Evolutionary conservation across 2,797 vertebrate genomes (phyloP).

Genomic region (Jordanella pulchra): DNA sequence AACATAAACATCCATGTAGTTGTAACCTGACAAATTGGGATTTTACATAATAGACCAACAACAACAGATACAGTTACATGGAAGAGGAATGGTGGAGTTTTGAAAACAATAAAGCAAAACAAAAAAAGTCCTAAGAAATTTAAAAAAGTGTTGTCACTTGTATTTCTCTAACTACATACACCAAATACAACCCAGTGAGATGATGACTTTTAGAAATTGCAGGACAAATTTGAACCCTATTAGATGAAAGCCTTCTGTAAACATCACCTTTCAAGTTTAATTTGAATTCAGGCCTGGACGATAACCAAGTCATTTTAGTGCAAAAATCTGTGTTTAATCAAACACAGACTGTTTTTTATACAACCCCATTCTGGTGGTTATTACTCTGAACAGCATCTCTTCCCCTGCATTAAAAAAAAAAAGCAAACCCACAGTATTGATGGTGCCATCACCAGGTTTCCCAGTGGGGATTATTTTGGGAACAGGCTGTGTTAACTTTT

Average conservation of each 20-base stretch:
- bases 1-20: not conserved
- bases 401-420: not conserved
- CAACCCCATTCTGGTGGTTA: not conserved
- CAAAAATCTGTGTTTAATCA: not conserved
- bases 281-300: not conserved
- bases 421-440: not conserved
- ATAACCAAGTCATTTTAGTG: not conserved
- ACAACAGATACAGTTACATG: no score
- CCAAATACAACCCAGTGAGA: not conserved
- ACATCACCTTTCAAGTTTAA: not conserved
- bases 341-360: not conserved
- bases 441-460: not conserved
- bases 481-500: not conserved
- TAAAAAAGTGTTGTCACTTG: not conserved
- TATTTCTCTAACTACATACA: not conserved
- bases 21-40: not conserved
- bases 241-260: not conserved
- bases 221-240: not conserved
- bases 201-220: not conserved
- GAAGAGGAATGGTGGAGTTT: no score
- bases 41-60: not conserved
- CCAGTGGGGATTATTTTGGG: not conserved
- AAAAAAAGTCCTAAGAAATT: not conserved
- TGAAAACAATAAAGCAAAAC: no score
- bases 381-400: not conserved